Evolutionary conservation across 2,888 invertebrate genomes (phyloP), one percentile per base, ranked within the genome.

Genomic region (Polietes domitor): DNA sequence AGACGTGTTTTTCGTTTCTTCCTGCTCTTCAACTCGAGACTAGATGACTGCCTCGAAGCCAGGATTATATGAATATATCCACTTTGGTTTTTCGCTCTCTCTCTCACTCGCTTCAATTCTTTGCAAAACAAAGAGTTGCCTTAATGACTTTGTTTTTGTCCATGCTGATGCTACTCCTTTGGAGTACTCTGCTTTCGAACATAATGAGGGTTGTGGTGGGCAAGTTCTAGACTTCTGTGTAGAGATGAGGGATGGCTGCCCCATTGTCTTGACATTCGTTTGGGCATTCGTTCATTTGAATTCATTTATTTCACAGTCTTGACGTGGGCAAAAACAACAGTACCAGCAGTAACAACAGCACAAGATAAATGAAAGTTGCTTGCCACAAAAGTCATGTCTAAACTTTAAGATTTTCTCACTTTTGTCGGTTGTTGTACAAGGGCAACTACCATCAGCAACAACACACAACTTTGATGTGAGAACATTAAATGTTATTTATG

Each of bases 61-160:
- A 24, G 43, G 17, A 21, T 43, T n/a, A 41, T 9, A 50, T 61
- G 28, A 32, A 63, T 17, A 63, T 68, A 43, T 41, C 43, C 68
- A 68, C 37, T 24, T 68, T 21, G 41, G 7, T 43, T 65, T 19
- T 65, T 65, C 4, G 19, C 32, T 68, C 21, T 43, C 15, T n/a
- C n/a, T n/a, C n/a, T n/a, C n/a, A n/a, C n/a, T n/a, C n/a, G n/a
- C 9, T 17, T 32, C 10, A 2, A 17, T 63, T 63, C 10, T 15
- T 63, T 63, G 5, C 43, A 43, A 65, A 68, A 68, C 68, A 68
- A 68, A 24, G 68, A 43, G 43, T 68, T 68, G 68, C 37, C 68
- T 68, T 68, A 68, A 68, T 68, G 68, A 68, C 68, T 68, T 68
- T 68, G 65, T 65, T 65, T 43, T 68, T 41, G 68, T 68, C 21